Conservation (phyloP, 2,797 vertebrate species). For the Kryptopterus vitreolus region DNA sequence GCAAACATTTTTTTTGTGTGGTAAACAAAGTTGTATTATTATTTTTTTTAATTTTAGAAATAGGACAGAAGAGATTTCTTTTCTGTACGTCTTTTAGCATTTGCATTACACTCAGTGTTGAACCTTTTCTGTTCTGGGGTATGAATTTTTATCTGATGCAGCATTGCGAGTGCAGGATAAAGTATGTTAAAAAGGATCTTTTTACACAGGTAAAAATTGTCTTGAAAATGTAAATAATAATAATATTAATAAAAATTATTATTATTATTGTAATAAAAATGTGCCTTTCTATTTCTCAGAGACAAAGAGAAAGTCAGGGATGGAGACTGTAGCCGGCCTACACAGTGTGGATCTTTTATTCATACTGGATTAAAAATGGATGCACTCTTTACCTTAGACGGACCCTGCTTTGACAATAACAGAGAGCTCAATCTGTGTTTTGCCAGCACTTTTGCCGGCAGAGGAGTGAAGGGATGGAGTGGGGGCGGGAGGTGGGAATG, state of each 20-base stretch:
- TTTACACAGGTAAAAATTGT: neutral
- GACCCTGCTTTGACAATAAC: slow-evolving; percentile 79
- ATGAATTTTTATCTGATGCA: neutral
- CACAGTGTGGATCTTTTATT: slow-evolving; percentile 84
- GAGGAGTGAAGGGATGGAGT: slow-evolving; percentile 37
- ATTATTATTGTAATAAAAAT: neutral
- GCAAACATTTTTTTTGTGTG: too few species aligned
- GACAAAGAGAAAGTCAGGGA: slow-evolving; percentile 10
- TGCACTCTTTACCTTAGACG: slow-evolving; percentile 77
- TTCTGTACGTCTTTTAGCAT: neutral
- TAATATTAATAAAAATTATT: neutral
- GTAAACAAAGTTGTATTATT: too few species aligned
- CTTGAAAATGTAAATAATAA: neutral
- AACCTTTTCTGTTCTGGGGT: neutral
- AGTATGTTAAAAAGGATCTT: too few species aligned
- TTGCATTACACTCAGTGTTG: neutral
- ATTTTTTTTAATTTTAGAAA: too few species aligned
- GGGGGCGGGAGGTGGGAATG: slow-evolving; percentile 33
- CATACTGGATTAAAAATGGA: slow-evolving; percentile 82
- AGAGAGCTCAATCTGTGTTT: slow-evolving; percentile 82
- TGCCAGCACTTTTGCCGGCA: slow-evolving; percentile 62
- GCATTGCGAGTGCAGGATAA: neutral
- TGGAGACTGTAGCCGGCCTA: slow-evolving; percentile 41
- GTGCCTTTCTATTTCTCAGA: neutral
- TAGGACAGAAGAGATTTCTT: too few species aligned